Conservation (phyloP, 2,113 vertebrate genomes). For the Peromyscus leucopus region DNA sequence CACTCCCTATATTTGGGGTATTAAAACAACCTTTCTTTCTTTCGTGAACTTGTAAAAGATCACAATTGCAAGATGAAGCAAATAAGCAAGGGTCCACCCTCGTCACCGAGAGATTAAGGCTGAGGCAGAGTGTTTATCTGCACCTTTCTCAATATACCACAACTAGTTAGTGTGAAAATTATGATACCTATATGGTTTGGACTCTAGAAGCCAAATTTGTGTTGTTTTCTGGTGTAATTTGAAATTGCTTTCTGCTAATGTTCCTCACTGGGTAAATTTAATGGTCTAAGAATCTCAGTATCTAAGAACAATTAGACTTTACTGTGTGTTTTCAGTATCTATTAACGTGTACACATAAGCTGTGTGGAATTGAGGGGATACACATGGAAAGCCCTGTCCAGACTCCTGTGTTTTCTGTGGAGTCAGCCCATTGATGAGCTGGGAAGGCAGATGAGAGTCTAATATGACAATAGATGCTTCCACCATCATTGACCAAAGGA, state of each 20-base stretch:
- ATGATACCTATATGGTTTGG: not conserved
- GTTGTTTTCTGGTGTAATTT: constrained; percentile 24
- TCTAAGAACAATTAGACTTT: not conserved
- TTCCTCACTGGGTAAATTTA: not conserved
- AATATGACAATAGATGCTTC: not conserved
- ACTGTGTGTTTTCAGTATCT: not conserved
- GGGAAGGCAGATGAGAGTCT: not conserved
- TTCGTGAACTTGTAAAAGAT: not conserved
- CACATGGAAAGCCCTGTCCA: not conserved
- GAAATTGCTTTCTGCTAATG: constrained; percentile 3
- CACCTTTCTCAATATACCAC: not conserved
- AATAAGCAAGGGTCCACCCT: not conserved
- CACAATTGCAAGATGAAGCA: not conserved
- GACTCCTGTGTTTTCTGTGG: not conserved
- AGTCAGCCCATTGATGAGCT: not conserved
- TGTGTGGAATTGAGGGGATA: not conserved
- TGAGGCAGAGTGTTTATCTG: not conserved
- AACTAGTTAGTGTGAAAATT: not conserved
- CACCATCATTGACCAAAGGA: not conserved
- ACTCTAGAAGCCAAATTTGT: not conserved
- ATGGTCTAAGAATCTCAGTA: not conserved
- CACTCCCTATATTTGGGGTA: not conserved
- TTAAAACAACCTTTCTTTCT: constrained; percentile 52
- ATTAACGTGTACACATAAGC: not conserved
- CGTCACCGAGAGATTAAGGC: not conserved